Evolutionary conservation across 1,140 invertebrate species (phyloP), one percentile per base, ranked within the genome.

Genomic region (Oryctes rhinoceros): DNA sequence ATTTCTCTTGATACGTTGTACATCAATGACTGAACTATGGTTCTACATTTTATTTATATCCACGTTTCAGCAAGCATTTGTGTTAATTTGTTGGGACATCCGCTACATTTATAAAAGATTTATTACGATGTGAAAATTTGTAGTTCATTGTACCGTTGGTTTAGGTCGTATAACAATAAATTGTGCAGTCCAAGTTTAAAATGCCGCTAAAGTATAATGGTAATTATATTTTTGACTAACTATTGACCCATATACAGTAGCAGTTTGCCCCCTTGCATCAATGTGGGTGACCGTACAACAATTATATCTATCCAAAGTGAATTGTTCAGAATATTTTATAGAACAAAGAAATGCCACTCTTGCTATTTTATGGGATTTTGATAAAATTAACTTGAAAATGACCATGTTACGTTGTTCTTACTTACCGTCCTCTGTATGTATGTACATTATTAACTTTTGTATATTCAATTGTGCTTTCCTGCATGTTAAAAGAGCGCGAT

Each of bases 41-140:
- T 7, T n/a, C 4, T 24, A 37, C 24, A 71, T 71, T 24, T 35
- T 20, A 71, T 35, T 71, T 71, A 20, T 71, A 24, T 71, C 11
- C 35, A 37, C 24, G 35, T 59, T 18, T 59, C 18, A 13, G n/a
- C 18, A 35, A 24, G 35, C 13, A 71, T 71, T 24, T 15, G 24
- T 15, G 65, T 71, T 71, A 71, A 71, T 71, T 71, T 37, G 24
- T 71, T 71, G 20, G 11, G 35, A 35, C 65, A 35, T 71, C 65
- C 65, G 65, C 24, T 71, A 71, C 6, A 15, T 71, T 35, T 71
- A 71, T 71, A 71, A 35, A 59, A 59, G 15, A 18, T 18, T 59
- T 59, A 59, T 71, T 35, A 35, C 10, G 20, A 7, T 18, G 65
- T 35, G 65, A 71, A 71, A 71, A 35, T 59, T 71, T 71, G 65